Evolutionary conservation across 2,797 vertebrate genomes (phyloP), one percentile per base, ranked within the genome.

Genomic region (Eospalax fontanierii): DNA sequence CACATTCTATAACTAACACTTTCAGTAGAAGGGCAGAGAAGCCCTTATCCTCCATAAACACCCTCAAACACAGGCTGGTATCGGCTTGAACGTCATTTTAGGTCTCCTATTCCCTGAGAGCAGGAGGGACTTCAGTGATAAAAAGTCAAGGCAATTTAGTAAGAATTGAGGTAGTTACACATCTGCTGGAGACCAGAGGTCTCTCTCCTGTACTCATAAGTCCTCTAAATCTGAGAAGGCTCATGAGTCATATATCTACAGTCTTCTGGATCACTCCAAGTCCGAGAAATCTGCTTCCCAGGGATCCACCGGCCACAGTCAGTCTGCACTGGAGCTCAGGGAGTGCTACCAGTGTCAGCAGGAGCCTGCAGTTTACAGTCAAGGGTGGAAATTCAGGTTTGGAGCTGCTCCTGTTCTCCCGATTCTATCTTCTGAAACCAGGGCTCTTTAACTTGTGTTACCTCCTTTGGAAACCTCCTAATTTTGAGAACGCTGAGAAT

Each of bases 41-140:
- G 33, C 7, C 81, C 76, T 87, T 40, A 40, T 15, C 7, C n/a
- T 95, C 83, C 43, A 83, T 1, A 78, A 71, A 90, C 87, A 87
- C 46, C 89, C 83, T 79, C 33, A 70, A 75, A 86, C 16, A 35
- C 12, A 78, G 50, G 35, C 85, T 74, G 71, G 80, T 73, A 76
- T 26, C 46, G 82, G 63, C 40, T 40, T 70, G 75, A 75, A 65
- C 6, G 50, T 57, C 38, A 83, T 4, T 14, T 40, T 21, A 61
- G 35, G 61, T 28, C 21, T 54, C 46, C 38, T 1, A 59, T 59
- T 7, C 1, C 26, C 2, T 18, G 19, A 73, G 50, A 75, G 75
- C 2, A 75, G 35, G 40, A 65, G 33, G 40, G 2, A 38, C 78
- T 84, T 65, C 21, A 50, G 22, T 75, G 21, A 70, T 70, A 14